phyloP scores from a whole-genome alignment of 1,140 invertebrate species.

The Lucilia cuprina region DNA sequence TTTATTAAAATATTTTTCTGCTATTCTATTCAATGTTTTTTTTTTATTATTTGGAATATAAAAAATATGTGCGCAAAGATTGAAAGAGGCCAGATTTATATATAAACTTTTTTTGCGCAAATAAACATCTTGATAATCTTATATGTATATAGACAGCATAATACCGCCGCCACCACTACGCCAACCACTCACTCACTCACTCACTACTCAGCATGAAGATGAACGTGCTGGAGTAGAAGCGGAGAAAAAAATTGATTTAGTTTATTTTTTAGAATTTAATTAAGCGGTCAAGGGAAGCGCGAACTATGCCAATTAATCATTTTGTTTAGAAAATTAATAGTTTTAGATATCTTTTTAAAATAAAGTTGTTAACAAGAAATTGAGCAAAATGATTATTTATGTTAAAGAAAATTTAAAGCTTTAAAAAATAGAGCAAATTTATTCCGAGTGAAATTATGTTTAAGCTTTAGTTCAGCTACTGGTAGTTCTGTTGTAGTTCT shows the following conservation, averaged over 20 bases:
- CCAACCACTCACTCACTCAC: no score
- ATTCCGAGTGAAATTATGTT: no score
- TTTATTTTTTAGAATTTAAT: not conserved
- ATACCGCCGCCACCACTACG: not conserved
- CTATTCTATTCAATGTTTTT: not conserved
- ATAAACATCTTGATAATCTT: not conserved
- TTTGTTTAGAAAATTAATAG: no score
- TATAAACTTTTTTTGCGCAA: not conserved
- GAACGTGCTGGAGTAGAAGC: not conserved
- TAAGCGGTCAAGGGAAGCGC: not conserved
- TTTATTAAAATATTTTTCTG: not conserved
- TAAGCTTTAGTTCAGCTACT: no score
- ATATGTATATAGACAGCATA: not conserved
- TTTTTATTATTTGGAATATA: not conserved
- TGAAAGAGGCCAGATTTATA: not conserved
- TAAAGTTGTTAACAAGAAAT: no score
- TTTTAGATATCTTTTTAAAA: no score
- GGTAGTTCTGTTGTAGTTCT: no score
- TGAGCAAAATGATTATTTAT: no score
- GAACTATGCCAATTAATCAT: not conserved
- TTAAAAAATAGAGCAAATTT: no score
- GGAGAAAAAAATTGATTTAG: no score
- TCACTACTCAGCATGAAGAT: not conserved
- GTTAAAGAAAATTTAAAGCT: no score
- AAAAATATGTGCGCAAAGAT: not conserved